Conservation (phyloP, 2,113 vertebrate species). For the Neolamprologus fasciatus region DNA sequence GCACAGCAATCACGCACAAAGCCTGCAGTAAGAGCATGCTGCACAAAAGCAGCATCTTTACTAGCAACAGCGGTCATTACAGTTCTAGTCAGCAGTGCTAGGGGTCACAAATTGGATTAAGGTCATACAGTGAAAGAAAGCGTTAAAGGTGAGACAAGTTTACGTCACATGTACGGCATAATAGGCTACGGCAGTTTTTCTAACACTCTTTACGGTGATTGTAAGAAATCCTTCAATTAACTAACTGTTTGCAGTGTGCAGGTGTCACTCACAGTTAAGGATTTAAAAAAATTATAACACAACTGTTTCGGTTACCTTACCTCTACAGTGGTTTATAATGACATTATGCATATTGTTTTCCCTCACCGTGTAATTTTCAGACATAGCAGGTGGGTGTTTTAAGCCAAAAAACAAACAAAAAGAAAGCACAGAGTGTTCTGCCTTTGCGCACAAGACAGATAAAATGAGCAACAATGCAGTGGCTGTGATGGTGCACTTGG, state of each 20-base stretch:
- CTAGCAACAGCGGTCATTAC: background rate
- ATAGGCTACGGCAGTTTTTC: background rate
- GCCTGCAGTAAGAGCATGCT: background rate
- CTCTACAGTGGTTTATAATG: background rate
- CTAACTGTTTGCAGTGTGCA: background rate
- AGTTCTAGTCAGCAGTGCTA: background rate
- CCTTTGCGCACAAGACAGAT: background rate
- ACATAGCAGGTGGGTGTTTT: background rate
- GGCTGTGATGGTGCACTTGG: background rate
- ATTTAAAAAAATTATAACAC: background rate
- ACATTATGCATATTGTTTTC: background rate
- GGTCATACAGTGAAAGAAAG: background rate
- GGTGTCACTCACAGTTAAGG: background rate
- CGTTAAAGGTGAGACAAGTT: background rate
- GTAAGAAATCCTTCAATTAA: background rate
- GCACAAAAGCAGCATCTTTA: conserved; percentile 1
- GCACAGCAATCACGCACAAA: conserved; percentile 21
- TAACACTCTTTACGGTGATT: background rate
- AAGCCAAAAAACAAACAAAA: background rate
- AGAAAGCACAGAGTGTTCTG: background rate
- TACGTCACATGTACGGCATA: background rate
- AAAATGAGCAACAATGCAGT: background rate
- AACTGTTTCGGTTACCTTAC: background rate
- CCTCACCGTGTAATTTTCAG: background rate
- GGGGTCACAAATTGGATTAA: background rate